phyloP scores from a whole-genome alignment of 2,797 vertebrate genomes.

The Psittacula echo region DNA sequence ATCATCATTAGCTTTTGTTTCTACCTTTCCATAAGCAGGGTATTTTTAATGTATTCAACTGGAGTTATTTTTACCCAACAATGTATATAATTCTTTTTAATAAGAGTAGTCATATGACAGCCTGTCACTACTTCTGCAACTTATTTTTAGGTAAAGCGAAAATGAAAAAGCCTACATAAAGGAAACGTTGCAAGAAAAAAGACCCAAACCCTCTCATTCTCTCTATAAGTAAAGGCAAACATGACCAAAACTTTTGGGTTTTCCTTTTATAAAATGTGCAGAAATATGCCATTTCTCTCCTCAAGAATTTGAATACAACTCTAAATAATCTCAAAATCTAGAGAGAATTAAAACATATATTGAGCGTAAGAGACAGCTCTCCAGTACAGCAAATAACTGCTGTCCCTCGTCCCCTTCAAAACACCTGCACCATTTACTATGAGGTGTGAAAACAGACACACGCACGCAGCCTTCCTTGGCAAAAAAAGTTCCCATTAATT shows the following conservation, averaged over 20 bases:
- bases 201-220: not conserved
- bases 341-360: not conserved
- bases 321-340: not conserved
- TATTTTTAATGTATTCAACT: not conserved
- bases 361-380: not conserved
- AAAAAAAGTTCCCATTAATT: not conserved
- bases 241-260: not conserved
- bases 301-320: not conserved
- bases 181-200: not conserved
- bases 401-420: not conserved
- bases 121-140: not conserved
- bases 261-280: not conserved
- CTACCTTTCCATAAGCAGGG: not conserved
- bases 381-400: not conserved
- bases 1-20: constrained; percentile 27
- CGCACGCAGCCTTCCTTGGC: not conserved
- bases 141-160: not conserved
- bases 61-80: constrained; percentile 18
- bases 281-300: not conserved
- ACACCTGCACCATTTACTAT: not conserved
- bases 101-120: not conserved
- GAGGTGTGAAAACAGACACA: not conserved
- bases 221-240: not conserved
- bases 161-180: not conserved
- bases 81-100: not conserved